Evolutionary conservation across 2,888 invertebrate genomes (phyloP).

Genomic region (Lepidochrysops patricia): DNA sequence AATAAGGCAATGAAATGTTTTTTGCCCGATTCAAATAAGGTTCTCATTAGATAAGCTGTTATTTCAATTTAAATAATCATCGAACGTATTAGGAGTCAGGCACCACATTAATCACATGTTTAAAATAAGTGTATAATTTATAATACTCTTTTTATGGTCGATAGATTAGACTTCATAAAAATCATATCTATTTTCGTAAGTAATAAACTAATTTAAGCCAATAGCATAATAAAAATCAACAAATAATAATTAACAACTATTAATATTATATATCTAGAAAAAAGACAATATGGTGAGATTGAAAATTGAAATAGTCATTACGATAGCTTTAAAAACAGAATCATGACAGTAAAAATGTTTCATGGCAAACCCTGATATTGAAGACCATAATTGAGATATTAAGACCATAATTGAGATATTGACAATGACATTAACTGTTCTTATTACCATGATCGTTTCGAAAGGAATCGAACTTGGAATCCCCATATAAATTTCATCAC

Average conservation of each 20-base stretch:
- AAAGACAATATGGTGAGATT: too few species aligned
- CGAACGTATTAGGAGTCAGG: not conserved
- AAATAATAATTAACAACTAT: too few species aligned
- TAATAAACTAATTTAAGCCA: not conserved
- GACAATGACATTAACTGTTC: not conserved
- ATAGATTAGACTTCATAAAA: not conserved
- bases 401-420: not conserved
- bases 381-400: too few species aligned
- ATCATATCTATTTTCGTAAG: not conserved
- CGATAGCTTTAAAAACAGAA: too few species aligned
- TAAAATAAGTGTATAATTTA: not conserved
- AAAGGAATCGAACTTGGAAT: conserved; percentile 2
- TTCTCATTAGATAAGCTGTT: conserved; percentile 3
- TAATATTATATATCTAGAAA: too few species aligned
- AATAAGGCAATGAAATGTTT: not conserved
- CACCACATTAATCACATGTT: not conserved
- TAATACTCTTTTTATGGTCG: not conserved
- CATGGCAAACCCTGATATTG: too few species aligned
- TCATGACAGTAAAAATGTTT: too few species aligned
- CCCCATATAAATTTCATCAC: conserved; percentile 9
- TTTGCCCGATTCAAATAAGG: not conserved
- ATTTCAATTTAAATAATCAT: not conserved
- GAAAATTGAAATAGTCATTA: too few species aligned
- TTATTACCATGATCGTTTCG: conserved; percentile 4
- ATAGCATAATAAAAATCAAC: too few species aligned